Evolutionary conservation across 2,797 vertebrate genomes (phyloP).

Genomic region (Erpetoichthys calabaricus): DNA sequence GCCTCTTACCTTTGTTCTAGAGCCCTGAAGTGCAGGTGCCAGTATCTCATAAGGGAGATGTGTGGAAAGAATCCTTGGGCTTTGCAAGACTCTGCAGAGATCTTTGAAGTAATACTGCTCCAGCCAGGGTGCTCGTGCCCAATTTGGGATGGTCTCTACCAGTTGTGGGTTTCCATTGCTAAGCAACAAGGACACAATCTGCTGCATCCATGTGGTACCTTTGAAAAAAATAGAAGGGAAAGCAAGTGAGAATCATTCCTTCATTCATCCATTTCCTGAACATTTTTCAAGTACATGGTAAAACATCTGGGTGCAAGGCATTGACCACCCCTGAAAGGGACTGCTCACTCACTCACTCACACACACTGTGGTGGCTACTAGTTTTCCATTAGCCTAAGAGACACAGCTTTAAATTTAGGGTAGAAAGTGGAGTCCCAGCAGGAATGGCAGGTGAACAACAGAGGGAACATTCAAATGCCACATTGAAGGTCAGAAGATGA

Average conservation of each 20-base stretch:
- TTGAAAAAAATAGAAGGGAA: rapidly evolving
- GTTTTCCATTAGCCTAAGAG: too few species aligned
- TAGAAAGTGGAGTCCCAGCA: too few species aligned
- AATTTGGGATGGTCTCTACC: conserved; percentile 55
- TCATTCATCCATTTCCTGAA: too few species aligned
- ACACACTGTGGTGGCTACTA: too few species aligned
- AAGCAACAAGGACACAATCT: conserved; percentile 57
- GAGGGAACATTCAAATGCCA: too few species aligned
- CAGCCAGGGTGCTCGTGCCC: conserved; percentile 66
- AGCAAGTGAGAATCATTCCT: not conserved
- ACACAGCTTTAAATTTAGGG: too few species aligned
- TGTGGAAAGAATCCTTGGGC: conserved; percentile 55
- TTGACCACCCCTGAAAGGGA: too few species aligned
- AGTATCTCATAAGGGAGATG: conserved; percentile 55
- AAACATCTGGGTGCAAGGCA: too few species aligned
- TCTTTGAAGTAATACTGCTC: conserved; percentile 53
- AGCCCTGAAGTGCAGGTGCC: conserved; percentile 36
- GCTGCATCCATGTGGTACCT: conserved; percentile 88
- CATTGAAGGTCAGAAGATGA: too few species aligned
- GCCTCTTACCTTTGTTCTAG: conserved; percentile 54
- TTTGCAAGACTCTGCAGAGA: conserved; percentile 19
- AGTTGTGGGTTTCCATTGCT: conserved; percentile 41
- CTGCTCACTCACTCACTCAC: too few species aligned
- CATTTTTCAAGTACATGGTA: too few species aligned
- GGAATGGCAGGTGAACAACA: too few species aligned